Conservation (phyloP, 2,888 invertebrate genomes). For the Pristionchus maxplancki region DNA sequence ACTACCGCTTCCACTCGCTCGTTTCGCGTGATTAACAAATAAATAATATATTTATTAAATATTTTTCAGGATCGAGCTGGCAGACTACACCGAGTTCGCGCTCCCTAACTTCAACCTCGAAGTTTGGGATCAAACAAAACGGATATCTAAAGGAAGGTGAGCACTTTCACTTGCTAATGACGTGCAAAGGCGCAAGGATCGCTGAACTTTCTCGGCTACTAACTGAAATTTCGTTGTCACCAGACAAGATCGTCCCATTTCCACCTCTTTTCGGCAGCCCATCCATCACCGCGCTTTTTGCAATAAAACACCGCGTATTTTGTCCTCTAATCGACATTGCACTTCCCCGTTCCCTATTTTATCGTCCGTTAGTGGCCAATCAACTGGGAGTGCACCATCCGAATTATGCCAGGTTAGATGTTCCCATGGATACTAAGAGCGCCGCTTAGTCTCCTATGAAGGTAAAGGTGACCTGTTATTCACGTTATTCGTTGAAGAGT, state of each 20-base stretch:
- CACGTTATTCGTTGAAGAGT: no score
- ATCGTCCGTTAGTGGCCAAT: no score
- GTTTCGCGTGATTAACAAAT: neutral
- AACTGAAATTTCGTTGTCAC: neutral
- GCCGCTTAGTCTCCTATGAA: no score
- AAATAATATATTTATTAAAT: neutral
- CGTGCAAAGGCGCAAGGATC: neutral
- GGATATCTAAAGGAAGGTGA: constrained; percentile 13
- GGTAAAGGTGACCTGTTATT: no score
- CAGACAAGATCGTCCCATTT: neutral
- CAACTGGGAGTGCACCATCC: no score
- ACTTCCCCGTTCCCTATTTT: no score
- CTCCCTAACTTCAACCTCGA: constrained; percentile 31
- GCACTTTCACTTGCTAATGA: neutral
- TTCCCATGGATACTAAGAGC: neutral
- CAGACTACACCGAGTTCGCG: neutral
- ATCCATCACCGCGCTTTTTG: neutral
- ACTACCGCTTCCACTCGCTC: neutral
- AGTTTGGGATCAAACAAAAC: constrained; percentile 24
- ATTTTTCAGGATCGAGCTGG: constrained; percentile 35
- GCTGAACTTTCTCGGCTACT: neutral
- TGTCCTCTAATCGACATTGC: no score
- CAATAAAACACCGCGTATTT: neutral
- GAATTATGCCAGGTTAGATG: neutral
- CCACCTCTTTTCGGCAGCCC: neutral